Evolutionary conservation across 2,113 vertebrate genomes (phyloP).

Genomic region (Rhizomys pruinosus): DNA sequence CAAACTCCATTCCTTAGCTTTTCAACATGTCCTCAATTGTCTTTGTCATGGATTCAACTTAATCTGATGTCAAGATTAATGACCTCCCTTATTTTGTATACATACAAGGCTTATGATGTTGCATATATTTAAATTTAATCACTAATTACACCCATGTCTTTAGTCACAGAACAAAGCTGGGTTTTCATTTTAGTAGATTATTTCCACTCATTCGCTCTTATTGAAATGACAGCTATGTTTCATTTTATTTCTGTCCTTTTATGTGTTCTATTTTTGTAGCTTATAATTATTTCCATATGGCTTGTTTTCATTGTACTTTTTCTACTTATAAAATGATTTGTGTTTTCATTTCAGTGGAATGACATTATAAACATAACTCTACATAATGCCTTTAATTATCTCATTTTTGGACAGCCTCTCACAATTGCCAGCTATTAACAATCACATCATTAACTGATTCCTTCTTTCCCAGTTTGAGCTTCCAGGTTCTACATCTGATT

Average conservation of each 20-base stretch:
- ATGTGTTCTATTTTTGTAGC: slow-evolving; percentile 33
- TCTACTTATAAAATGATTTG: not conserved
- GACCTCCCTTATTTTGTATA: not conserved
- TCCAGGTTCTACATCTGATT: not conserved
- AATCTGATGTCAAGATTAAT: not conserved
- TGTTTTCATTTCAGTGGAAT: not conserved
- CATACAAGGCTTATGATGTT: not conserved
- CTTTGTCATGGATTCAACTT: not conserved
- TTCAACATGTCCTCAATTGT: not conserved
- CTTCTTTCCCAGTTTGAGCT: not conserved
- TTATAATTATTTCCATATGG: slow-evolving; percentile 11
- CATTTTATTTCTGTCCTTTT: not conserved
- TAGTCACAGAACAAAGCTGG: not conserved
- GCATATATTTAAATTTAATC: not conserved
- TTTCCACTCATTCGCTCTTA: not conserved
- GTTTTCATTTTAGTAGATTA: not conserved
- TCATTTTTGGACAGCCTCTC: not conserved
- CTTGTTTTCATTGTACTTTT: not conserved
- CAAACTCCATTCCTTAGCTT: not conserved
- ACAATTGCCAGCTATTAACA: not conserved
- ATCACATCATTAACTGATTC: not conserved
- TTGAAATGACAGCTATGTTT: not conserved
- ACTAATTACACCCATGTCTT: not conserved
- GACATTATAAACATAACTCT: not conserved
- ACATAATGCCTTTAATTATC: not conserved